These are phyloP conservation scores for Sylvicapra grimmia DNA, from an alignment of 2,113 vertebrate genomes.

Conservation along the genomic window DNA sequence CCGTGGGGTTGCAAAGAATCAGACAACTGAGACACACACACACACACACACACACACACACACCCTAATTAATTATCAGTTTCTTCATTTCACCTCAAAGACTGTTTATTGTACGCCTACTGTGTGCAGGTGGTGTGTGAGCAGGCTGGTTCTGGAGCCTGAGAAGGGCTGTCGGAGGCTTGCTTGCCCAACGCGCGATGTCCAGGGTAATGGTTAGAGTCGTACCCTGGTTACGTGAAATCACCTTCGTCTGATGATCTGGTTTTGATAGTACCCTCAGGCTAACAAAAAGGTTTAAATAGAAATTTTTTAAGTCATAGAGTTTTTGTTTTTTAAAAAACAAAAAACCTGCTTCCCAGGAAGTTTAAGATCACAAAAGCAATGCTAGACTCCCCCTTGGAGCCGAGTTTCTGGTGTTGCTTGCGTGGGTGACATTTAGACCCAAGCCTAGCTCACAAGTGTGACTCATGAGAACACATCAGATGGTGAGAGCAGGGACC, in stretches of 20 bases:
- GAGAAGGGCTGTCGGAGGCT: not conserved
- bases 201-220: fast-evolving
- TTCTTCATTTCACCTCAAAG: not conserved
- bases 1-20: not conserved
- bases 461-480: conserved; percentile 17
- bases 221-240: not conserved
- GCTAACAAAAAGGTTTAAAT: not conserved
- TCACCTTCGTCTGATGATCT: not conserved
- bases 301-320: not conserved
- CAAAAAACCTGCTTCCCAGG: not conserved
- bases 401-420: not conserved
- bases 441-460: conserved; percentile 9
- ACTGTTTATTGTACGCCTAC: not conserved
- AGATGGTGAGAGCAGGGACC: conserved; percentile 12
- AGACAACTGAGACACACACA: not conserved
- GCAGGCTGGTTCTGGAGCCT: not conserved
- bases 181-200: not conserved
- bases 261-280: not conserved
- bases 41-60: not conserved
- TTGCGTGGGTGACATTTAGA: conserved; percentile 44
- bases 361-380: not conserved
- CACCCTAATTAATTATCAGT: not conserved
- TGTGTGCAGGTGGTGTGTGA: not conserved
- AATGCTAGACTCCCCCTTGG: not conserved
- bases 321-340: not conserved